These are phyloP conservation scores for Drosophila basisetae DNA, from an alignment of 2,888 invertebrate genomes.

Conservation along the genomic window DNA sequence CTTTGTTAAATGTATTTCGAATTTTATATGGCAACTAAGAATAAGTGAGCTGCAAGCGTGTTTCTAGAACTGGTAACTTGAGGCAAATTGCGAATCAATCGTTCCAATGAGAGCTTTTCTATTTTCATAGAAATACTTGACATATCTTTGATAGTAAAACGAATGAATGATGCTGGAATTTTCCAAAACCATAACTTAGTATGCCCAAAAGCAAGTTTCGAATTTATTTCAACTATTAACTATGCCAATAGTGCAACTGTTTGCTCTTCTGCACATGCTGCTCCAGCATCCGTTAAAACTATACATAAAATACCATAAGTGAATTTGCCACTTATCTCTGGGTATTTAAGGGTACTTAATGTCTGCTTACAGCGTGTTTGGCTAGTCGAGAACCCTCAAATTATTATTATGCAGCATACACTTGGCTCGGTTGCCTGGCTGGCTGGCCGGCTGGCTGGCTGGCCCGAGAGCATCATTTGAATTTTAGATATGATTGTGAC, in stretches of 20 bases:
- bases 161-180: background rate
- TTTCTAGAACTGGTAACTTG: background rate
- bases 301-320: background rate
- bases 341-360: background rate
- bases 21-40: background rate
- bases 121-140: background rate
- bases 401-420: background rate
- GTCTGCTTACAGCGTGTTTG: constrained; percentile 6
- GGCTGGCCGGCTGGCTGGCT: background rate
- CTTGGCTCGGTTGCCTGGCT: background rate
- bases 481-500: constrained; percentile 14
- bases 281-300: background rate
- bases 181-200: accelerated
- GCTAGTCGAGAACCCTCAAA: background rate
- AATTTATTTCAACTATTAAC: background rate
- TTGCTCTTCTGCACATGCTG: background rate
- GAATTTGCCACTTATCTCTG: background rate
- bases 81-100: background rate
- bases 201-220: background rate
- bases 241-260: background rate
- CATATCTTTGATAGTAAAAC: background rate
- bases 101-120: no score
- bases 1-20: background rate
- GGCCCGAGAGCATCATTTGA: constrained; percentile 1
- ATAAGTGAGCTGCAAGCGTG: background rate